These are phyloP conservation scores for Diplazon laetatorius DNA, from an alignment of 2,888 invertebrate species.

Conservation along the genomic window DNA sequence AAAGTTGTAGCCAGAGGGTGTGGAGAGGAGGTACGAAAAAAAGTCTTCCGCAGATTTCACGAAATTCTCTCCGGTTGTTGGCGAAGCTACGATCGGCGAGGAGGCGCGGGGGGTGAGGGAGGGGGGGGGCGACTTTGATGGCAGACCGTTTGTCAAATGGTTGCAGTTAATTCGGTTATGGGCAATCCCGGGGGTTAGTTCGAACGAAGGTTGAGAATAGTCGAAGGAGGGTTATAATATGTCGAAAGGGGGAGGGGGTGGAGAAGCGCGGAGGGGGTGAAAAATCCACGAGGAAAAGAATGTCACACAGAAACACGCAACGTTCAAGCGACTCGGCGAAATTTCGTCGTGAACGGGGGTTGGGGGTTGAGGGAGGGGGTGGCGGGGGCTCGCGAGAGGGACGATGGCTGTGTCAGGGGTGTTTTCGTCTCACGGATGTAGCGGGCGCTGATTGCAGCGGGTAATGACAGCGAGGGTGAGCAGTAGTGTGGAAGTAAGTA, in stretches of 20 bases:
- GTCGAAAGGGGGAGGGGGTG: too few relatives aligned
- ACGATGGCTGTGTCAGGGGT: constrained; percentile 61
- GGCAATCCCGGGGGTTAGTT: constrained; percentile 68
- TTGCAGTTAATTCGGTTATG: constrained; percentile 80
- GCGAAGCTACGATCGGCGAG: constrained; percentile 6
- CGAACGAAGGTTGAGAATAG: constrained; percentile 38
- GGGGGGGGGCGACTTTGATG: constrained; percentile 28
- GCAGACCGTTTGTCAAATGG: constrained; percentile 78
- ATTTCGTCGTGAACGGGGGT: too few relatives aligned
- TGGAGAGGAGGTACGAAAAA: too few relatives aligned
- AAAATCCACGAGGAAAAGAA: too few relatives aligned
- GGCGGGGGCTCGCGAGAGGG: too few relatives aligned
- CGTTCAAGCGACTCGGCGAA: too few relatives aligned
- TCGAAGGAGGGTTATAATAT: constrained; percentile 55
- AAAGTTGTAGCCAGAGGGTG: not conserved
- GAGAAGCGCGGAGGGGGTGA: too few relatives aligned
- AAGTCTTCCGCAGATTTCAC: not conserved
- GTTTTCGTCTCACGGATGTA: constrained; percentile 71
- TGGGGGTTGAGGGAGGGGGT: too few relatives aligned
- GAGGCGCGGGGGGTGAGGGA: not conserved
- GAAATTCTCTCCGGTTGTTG: constrained; percentile 1
- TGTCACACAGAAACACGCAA: constrained; percentile 22
- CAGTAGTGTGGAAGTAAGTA: constrained; percentile 83
- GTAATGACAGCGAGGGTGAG: constrained; percentile 82
- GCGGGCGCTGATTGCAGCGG: constrained; percentile 81